Conservation (phyloP, 2,888 invertebrate species). For the Spicauda simplicius region DNA sequence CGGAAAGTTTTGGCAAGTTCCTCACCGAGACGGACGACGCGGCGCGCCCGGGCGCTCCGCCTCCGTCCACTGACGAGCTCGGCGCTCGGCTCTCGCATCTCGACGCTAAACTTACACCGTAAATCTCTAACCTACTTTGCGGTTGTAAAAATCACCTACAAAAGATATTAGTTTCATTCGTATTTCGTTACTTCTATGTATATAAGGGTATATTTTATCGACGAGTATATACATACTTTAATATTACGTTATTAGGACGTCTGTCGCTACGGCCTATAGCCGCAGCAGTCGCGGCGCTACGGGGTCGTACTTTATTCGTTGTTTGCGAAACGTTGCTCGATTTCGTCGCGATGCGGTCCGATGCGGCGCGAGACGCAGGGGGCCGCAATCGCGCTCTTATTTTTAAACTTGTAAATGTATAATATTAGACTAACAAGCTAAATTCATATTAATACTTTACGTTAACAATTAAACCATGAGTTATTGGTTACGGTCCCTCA, state of each 20-base stretch:
- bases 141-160: slow-evolving; percentile 86
- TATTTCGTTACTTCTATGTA: slow-evolving; percentile 82
- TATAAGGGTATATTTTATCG: slow-evolving; percentile 83
- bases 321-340: slow-evolving; percentile 84
- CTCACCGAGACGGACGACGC: slow-evolving; percentile 65
- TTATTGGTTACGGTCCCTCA: slow-evolving; percentile 76
- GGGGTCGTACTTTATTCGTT: slow-evolving; percentile 83
- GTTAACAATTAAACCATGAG: slow-evolving; percentile 73
- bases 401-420: slow-evolving; percentile 74
- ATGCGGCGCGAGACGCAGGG: slow-evolving; percentile 39
- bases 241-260: slow-evolving; percentile 75
- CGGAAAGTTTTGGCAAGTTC: slow-evolving; percentile 81
- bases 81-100: slow-evolving; percentile 75
- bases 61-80: slow-evolving; percentile 62
- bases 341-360: slow-evolving; percentile 63
- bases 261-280: slow-evolving; percentile 72
- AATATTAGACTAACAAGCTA: slow-evolving; percentile 75
- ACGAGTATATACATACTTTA: slow-evolving; percentile 75
- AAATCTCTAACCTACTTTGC: slow-evolving; percentile 82
- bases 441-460: slow-evolving; percentile 83
- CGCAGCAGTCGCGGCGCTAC: slow-evolving; percentile 69
- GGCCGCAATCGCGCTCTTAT: slow-evolving; percentile 56
- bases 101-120: slow-evolving; percentile 75
- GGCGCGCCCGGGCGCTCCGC: slow-evolving; percentile 58
- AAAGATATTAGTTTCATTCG: slow-evolving; percentile 85